Percentiles rank a stretch among this genome's conserved stretches.
Evolutionary conservation across 2,888 invertebrate genomes (phyloP).

Genomic region (Sepioteuthis lessoniana): DNA sequence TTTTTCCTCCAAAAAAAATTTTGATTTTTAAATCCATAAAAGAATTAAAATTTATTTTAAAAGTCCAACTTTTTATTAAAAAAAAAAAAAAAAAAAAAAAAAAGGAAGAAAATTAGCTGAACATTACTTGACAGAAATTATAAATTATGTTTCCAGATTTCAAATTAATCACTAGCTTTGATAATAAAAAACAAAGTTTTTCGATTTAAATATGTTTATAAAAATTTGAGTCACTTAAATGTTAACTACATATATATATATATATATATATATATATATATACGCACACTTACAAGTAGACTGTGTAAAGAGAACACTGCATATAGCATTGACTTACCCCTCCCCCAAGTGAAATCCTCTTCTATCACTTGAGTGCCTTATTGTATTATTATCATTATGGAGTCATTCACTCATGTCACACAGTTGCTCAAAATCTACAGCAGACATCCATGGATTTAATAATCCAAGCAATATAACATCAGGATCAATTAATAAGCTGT

Average conservation of each 20-base stretch:
- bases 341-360: background rate
- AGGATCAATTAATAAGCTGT: background rate
- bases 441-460: background rate
- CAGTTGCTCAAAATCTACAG: slow-evolving; percentile 24
- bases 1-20: background rate
- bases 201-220: background rate
- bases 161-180: background rate
- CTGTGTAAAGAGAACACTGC: background rate
- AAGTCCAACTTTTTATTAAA: background rate
- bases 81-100: too few species aligned
- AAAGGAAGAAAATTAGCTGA: background rate
- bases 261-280: too few species aligned
- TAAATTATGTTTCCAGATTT: background rate
- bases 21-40: slow-evolving; percentile 33
- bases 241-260: background rate
- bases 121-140: background rate
- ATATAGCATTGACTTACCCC: background rate
- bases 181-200: background rate
- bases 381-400: background rate
- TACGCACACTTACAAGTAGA: background rate
- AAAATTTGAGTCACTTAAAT: background rate
- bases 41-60: background rate
- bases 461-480: background rate
- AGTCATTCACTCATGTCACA: slow-evolving; percentile 33
- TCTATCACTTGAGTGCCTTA: background rate